A percentile compares a stretch with the other conserved stretches of the same genome.
These are phyloP conservation scores for Siphlonurus alternatus DNA, from an alignment of 2,888 invertebrate genomes.

Conservation along the genomic window DNA sequence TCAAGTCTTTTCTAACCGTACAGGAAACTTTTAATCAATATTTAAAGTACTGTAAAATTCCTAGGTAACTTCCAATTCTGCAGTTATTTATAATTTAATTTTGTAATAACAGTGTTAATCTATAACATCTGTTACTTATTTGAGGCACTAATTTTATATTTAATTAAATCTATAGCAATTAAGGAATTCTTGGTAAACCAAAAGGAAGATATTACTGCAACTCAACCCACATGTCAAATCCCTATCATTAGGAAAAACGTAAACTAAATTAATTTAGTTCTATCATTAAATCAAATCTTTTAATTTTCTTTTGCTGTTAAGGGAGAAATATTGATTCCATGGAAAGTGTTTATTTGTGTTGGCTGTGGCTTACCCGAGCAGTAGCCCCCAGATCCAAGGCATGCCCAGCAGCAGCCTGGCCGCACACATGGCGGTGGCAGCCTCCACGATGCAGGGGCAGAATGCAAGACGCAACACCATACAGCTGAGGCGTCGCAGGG, in stretches of 20 bases:
- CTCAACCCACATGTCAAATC: too few relatives aligned
- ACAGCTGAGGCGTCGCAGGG: conserved; percentile 35
- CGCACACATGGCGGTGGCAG: conserved; percentile 31
- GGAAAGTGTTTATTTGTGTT: background rate
- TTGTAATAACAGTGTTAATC: too few relatives aligned
- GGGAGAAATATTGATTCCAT: background rate
- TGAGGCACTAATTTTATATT: too few relatives aligned
- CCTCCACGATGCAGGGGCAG: conserved; percentile 40
- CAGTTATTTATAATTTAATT: too few relatives aligned
- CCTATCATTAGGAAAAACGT: background rate
- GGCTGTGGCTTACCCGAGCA: conserved; percentile 32
- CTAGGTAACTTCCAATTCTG: too few relatives aligned
- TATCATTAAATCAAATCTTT: background rate
- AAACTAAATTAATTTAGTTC: background rate
- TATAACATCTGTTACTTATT: too few relatives aligned
- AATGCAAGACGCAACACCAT: conserved; percentile 38
- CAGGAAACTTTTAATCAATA: too few relatives aligned
- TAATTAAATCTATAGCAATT: too few relatives aligned
- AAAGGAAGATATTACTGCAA: too few relatives aligned
- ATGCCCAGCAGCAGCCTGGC: conserved; percentile 36
- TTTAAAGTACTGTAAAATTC: too few relatives aligned
- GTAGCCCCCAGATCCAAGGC: conserved; percentile 42
- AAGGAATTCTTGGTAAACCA: too few relatives aligned
- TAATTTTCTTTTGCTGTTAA: background rate
- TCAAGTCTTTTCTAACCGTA: too few relatives aligned